Base-by-base conservation (phyloP, 2,888 invertebrate species). In the Iphiclides podalirius region DNA sequence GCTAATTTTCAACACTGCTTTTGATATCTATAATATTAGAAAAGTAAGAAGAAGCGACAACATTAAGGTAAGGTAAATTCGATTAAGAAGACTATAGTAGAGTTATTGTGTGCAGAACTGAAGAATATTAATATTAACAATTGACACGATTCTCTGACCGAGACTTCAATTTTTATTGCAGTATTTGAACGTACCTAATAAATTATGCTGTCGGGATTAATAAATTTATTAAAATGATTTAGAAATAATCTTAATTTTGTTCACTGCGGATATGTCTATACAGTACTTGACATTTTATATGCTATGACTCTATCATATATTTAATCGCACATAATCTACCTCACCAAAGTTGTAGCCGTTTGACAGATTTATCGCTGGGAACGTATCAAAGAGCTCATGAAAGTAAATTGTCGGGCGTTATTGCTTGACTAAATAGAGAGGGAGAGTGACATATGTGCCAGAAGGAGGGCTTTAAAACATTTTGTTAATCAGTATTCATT, bases 321-420 rank as follows among this genome's bases (percentile, higher is more conserved):
- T 50, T 44, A 44, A 44, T 50, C 31, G 36, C 42, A 12, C 31
- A 45, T 40, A 35, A 44, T 40, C 9, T 34, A 28, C 39, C 28
- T 17, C 41, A 14, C 26, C 15, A 41, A 31, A 26, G 44, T 44
- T 23, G 38, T 13, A 51, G 31, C 23, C 44, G 33, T 44, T 44
- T 47, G 54, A 55, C 58, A 58, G 55, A 58, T 58, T 54, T 55
- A 58, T 48, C 34, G 15, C 36, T 26, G 45, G 46, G 37, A 46
- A 38, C 46, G 42, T 49, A 55, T 58, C 53, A 55, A 53, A 53
- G 53, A 50, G 45, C 44, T 47, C 47, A 54, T 49, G 47, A 55
- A 47, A 53, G 51, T 52, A 49, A 56, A 56, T 56, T 53, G 53
- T 52, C 39, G 35, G 39, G 37, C 43, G 46, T 51, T 47, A 47